A percentile compares a stretch with the other conserved stretches of the same genome.
Evolutionary conservation across 2,888 invertebrate genomes (phyloP).

Genomic region (Andrena praecox): DNA sequence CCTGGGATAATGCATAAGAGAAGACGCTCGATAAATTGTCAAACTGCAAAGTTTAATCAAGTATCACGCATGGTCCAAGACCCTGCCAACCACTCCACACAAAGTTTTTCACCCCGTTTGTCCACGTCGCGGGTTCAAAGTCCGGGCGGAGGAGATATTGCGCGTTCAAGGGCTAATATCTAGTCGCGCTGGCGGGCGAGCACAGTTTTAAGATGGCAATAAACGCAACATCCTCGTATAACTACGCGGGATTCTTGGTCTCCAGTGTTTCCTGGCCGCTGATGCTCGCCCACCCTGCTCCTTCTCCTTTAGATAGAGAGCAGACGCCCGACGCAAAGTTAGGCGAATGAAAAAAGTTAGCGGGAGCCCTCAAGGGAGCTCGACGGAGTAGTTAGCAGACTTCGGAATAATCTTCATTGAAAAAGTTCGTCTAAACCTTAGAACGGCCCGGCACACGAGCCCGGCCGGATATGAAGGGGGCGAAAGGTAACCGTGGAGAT

Average conservation of each 20-base stretch:
- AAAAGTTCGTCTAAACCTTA: slow-evolving; percentile 81
- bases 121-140: not conserved
- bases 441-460: slow-evolving; percentile 60
- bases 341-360: slow-evolving; percentile 82
- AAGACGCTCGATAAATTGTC: not conserved
- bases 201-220: slow-evolving; percentile 70
- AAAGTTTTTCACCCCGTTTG: not conserved
- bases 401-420: slow-evolving; percentile 84
- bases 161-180: slow-evolving; percentile 59
- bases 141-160: slow-evolving; percentile 30
- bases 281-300: slow-evolving; percentile 39
- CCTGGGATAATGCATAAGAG: not conserved
- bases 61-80: not conserved
- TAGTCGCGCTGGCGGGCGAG: slow-evolving; percentile 42
- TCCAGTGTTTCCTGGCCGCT: slow-evolving; percentile 49
- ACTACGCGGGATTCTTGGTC: slow-evolving; percentile 65
- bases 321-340: slow-evolving; percentile 75
- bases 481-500: slow-evolving; percentile 42
- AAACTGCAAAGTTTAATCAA: not conserved
- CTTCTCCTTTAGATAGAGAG: slow-evolving; percentile 60
- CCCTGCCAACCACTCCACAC: not conserved
- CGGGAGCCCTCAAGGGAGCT: slow-evolving; percentile 77
- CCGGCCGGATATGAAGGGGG: slow-evolving; percentile 66
- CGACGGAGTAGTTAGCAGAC: slow-evolving; percentile 81
- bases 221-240: slow-evolving; percentile 66